Evolutionary conservation across 1,140 invertebrate species (phyloP).

Genomic region (Megalopta genalis): DNA sequence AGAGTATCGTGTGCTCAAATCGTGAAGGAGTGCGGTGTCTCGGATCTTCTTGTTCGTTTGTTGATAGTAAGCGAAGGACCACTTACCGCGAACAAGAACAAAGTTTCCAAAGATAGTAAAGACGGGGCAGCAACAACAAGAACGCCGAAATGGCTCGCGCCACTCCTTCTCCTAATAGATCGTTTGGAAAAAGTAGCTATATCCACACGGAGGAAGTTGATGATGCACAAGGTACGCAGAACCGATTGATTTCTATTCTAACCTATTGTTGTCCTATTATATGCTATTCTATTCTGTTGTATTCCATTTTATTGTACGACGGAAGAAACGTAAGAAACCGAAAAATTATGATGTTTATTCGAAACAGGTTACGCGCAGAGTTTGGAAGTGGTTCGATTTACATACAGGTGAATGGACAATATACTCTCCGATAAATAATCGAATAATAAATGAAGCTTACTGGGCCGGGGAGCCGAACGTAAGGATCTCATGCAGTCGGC

Average conservation of each 20-base stretch:
- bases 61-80: slow-evolving; percentile 77
- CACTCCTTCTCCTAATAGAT: slow-evolving; percentile 89
- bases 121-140: slow-evolving; percentile 72
- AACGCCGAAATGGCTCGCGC: slow-evolving; percentile 91
- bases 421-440: slow-evolving; percentile 88
- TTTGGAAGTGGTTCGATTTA: slow-evolving; percentile 94
- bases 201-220: slow-evolving; percentile 85
- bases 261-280: too few relatives aligned
- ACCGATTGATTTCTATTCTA: background rate
- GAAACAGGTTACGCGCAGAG: slow-evolving; percentile 76
- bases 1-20: slow-evolving; percentile 84
- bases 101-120: slow-evolving; percentile 68
- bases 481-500: slow-evolving; percentile 86
- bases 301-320: too few relatives aligned
- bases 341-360: background rate
- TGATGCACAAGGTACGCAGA: slow-evolving; percentile 82
- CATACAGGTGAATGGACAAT: slow-evolving; percentile 90
- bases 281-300: too few relatives aligned
- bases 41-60: slow-evolving; percentile 82
- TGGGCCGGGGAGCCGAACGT: slow-evolving; percentile 87
- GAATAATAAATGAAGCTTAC: slow-evolving; percentile 91
- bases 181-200: slow-evolving; percentile 90
- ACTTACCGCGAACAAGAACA: slow-evolving; percentile 73
- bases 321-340: too few relatives aligned
- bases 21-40: slow-evolving; percentile 80